phyloP scores from a whole-genome alignment of 2,888 invertebrate species.

The Ashinkailepas kermadecensis region DNA sequence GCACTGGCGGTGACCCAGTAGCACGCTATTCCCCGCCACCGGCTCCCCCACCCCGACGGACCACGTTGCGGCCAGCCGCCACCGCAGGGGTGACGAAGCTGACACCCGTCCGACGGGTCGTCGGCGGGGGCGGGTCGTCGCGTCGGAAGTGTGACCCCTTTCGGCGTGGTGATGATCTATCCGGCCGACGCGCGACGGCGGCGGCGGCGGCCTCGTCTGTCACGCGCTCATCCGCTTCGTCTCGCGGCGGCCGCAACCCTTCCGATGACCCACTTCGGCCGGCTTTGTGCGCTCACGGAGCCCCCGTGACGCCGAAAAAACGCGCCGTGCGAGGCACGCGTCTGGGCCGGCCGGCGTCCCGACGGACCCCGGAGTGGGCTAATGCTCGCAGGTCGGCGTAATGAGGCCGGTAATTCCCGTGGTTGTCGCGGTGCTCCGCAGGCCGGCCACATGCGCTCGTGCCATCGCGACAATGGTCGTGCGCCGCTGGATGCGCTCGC shows the following conservation, averaged over 20 bases:
- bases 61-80: background rate
- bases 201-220: background rate
- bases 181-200: background rate
- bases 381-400: background rate
- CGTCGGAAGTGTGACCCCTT: constrained; percentile 12
- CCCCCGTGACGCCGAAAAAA: background rate
- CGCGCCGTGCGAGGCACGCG: background rate
- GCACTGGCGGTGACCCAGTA: background rate
- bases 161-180: background rate
- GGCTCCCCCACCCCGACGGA: too few species aligned
- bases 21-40: background rate
- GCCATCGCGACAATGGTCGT: background rate
- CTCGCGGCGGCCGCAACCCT: background rate
- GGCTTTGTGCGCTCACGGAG: background rate
- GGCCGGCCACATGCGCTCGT: background rate
- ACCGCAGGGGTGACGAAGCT: background rate
- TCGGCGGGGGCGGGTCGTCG: background rate
- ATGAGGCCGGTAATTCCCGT: background rate
- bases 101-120: background rate
- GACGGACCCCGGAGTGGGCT: too few species aligned
- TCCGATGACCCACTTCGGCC: background rate
- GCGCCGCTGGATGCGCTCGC: background rate
- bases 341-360: too few species aligned
- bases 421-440: background rate
- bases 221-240: background rate